These are phyloP conservation scores for Pseudomugil tenellus DNA, from an alignment of 2,797 vertebrate species.

Conservation along the genomic window DNA sequence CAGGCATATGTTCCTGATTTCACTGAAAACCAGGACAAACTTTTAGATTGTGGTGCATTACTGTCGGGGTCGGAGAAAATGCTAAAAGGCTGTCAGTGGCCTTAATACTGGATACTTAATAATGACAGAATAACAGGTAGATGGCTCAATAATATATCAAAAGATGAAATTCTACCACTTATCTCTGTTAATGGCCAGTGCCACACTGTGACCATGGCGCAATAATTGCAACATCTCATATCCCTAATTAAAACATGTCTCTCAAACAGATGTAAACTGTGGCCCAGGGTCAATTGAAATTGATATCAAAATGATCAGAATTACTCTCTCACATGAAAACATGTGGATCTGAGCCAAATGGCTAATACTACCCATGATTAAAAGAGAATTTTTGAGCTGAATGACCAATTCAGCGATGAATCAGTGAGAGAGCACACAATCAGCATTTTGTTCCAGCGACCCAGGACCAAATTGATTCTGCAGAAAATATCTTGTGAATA, in stretches of 20 bases:
- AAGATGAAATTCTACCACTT: conserved; percentile 62
- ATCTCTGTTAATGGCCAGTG: conserved; percentile 62
- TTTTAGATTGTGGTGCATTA: conserved; percentile 11
- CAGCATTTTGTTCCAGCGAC: conserved; percentile 69
- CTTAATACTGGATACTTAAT: conserved; percentile 19
- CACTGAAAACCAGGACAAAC: conserved; percentile 13
- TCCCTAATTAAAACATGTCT: conserved; percentile 77
- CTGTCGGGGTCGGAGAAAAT: conserved; percentile 21
- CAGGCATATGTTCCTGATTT: conserved; percentile 18
- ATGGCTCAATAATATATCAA: conserved; percentile 57
- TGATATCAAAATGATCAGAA: conserved; percentile 79
- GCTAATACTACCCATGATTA: conserved; percentile 71
- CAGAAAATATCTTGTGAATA: conserved; percentile 85
- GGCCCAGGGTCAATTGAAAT: conserved; percentile 73
- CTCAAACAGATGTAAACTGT: conserved; percentile 77
- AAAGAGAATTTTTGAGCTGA: conserved; percentile 78
- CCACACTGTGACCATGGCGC: conserved; percentile 43
- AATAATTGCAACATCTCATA: conserved; percentile 74
- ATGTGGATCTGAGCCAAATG: conserved; percentile 73
- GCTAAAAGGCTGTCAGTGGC: conserved; percentile 24
- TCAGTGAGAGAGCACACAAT: conserved; percentile 69
- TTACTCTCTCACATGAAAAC: conserved; percentile 64
- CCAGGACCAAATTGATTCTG: conserved; percentile 78
- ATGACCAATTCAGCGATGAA: conserved; percentile 75
- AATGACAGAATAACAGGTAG: conserved; percentile 57